These are phyloP conservation scores for Drosophila bocki DNA, from an alignment of 1,140 invertebrate species.

Conservation along the genomic window DNA sequence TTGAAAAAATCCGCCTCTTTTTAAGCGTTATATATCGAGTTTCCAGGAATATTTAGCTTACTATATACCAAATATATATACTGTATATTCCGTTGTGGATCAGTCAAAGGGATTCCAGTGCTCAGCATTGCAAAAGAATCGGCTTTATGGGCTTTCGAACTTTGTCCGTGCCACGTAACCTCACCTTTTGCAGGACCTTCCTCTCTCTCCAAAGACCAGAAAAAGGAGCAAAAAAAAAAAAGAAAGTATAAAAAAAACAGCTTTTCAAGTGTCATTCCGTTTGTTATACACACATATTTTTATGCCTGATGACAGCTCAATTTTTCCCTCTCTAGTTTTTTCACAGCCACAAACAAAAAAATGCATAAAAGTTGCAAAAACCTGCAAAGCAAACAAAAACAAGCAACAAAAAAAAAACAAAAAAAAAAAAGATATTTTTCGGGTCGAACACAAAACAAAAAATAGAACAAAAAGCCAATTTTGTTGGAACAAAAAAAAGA, in stretches of 20 bases:
- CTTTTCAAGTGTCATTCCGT: constrained; percentile 56
- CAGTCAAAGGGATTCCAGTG: constrained; percentile 23
- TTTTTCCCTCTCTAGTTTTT: constrained; percentile 64
- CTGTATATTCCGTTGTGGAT: background rate
- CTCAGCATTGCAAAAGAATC: constrained; percentile 31
- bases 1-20: background rate
- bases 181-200: constrained; percentile 20
- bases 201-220: background rate
- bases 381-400: constrained; percentile 24
- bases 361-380: constrained; percentile 52
- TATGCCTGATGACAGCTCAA: constrained; percentile 73
- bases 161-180: constrained; percentile 27
- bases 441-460: constrained; percentile 50
- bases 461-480: constrained; percentile 68
- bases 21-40: constrained; percentile 5
- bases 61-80: background rate
- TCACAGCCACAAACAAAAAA: constrained; percentile 33
- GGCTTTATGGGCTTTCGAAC: constrained; percentile 32
- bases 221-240: background rate
- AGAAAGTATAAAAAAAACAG: constrained; percentile 1
- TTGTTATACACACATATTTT: constrained; percentile 62
- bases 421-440: constrained; percentile 23
- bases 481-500: constrained; percentile 16
- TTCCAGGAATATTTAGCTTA: background rate
- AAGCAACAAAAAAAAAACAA: background rate